These are phyloP conservation scores for Aphrophora alni DNA, from an alignment of 2,888 invertebrate species.

Conservation along the genomic window DNA sequence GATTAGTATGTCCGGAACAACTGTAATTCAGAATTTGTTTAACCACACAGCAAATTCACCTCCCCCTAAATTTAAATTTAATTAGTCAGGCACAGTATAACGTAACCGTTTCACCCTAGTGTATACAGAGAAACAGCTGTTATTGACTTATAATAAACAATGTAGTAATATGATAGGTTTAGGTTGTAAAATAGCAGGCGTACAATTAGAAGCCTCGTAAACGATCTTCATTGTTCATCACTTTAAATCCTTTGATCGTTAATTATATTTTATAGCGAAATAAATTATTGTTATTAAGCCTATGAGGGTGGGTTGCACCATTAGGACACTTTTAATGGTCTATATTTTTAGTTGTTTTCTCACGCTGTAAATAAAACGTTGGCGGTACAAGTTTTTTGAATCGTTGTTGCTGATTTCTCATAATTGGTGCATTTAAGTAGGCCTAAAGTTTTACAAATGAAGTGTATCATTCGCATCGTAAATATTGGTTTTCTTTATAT, in stretches of 20 bases:
- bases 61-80: neutral
- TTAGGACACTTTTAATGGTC: neutral
- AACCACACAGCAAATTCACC: no score
- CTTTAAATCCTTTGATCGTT: neutral
- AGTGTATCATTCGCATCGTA: no score
- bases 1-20: no score
- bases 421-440: no score
- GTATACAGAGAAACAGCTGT: neutral
- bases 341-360: neutral
- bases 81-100: neutral
- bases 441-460: no score
- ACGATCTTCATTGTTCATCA: neutral
- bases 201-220: neutral
- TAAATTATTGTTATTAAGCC: neutral
- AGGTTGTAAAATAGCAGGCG: neutral
- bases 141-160: neutral
- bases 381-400: no score
- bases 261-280: conserved; percentile 4
- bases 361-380: no score
- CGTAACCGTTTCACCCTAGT: neutral
- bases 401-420: no score
- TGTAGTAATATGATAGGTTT: neutral
- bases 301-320: neutral
- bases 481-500: no score
- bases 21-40: no score